These are phyloP conservation scores for Adelges cooleyi DNA, from an alignment of 1,140 invertebrate genomes.

Conservation along the genomic window DNA sequence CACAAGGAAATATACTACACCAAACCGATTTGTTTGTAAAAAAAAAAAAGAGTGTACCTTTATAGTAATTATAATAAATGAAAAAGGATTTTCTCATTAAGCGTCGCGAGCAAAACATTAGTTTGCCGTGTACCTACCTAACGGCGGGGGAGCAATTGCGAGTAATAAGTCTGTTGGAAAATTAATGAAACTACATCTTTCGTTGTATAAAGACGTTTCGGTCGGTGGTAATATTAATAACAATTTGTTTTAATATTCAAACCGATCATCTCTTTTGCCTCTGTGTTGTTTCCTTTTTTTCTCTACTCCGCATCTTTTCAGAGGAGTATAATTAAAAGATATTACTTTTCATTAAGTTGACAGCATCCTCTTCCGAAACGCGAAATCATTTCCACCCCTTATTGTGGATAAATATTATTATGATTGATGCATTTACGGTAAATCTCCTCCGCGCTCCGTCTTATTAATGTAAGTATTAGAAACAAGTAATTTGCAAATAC, in stretches of 20 bases:
- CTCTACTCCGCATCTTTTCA: constrained; percentile 9
- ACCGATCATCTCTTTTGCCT: constrained; percentile 25
- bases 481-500: no score
- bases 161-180: constrained; percentile 27
- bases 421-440: constrained; percentile 17
- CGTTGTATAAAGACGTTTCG: constrained; percentile 25
- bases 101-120: constrained; percentile 24
- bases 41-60: constrained; percentile 9
- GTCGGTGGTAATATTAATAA: constrained; percentile 28
- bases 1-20: neutral
- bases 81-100: constrained; percentile 27
- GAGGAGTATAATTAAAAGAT: constrained; percentile 23
- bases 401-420: constrained; percentile 27
- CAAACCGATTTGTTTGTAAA: neutral
- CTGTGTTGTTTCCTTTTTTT: no score
- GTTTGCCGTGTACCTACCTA: constrained; percentile 14
- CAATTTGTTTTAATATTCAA: constrained; percentile 29
- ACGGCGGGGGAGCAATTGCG: constrained; percentile 12
- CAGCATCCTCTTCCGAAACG: constrained; percentile 27
- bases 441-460: neutral
- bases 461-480: neutral
- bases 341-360: constrained; percentile 29
- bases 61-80: no score
- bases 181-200: constrained; percentile 27
- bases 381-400: constrained; percentile 26